Evolutionary conservation across 2,888 invertebrate species (phyloP).

Genomic region (Leptodirus hochenwartii): DNA sequence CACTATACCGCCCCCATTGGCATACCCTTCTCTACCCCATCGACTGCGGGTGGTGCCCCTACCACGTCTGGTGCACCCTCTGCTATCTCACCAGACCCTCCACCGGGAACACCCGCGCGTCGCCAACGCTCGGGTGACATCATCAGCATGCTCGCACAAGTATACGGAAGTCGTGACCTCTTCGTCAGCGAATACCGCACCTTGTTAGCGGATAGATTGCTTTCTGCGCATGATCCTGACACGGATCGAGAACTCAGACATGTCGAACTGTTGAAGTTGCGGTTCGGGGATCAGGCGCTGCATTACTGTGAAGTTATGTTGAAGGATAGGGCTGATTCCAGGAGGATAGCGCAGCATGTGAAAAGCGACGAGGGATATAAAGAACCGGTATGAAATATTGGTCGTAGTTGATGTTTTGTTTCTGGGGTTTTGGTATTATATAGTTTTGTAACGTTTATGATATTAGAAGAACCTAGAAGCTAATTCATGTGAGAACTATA

Average conservation of each 20-base stretch:
- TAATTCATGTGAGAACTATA: too few species aligned
- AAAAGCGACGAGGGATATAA: constrained; percentile 49
- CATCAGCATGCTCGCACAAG: constrained; percentile 94
- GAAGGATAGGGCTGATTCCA: constrained; percentile 91
- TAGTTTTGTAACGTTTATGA: too few species aligned
- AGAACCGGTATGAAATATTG: too few species aligned
- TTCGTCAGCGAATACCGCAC: constrained; percentile 97
- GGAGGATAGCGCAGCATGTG: constrained; percentile 74
- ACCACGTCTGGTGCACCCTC: too few species aligned
- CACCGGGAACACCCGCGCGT: too few species aligned
- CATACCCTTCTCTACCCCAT: too few species aligned
- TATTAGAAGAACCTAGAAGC: too few species aligned
- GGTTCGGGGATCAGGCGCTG: constrained; percentile 90
- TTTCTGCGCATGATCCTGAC: constrained; percentile 70
- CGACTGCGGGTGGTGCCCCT: too few species aligned
- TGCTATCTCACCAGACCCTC: too few species aligned
- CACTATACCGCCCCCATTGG: too few species aligned
- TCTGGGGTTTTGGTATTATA: too few species aligned
- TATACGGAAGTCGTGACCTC: constrained; percentile 94
- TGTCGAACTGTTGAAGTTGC: constrained; percentile 77
- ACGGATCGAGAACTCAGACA: constrained; percentile 84
- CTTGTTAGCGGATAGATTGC: constrained; percentile 73
- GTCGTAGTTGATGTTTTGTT: too few species aligned
- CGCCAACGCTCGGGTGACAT: constrained; percentile 85
- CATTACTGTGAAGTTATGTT: constrained; percentile 98